Base-by-base conservation (phyloP, 2,113 vertebrate genomes). In the Brachirus orientalis region DNA sequence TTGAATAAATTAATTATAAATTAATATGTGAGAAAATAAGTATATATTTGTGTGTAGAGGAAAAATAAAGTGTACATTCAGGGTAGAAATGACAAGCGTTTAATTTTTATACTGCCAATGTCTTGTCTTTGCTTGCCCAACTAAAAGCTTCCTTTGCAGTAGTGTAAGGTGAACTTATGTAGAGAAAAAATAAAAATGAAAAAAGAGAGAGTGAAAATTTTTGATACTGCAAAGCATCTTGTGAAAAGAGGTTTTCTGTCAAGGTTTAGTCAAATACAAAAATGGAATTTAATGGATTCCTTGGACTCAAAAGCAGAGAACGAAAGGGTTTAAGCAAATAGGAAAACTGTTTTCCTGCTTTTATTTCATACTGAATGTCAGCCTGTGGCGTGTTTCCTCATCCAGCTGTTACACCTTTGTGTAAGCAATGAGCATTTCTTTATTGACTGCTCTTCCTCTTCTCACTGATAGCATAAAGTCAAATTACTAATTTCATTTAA, bases 261-360 rank as follows among this genome's bases (percentile, higher is more conserved):
- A 81, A 81, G 66, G 66, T 72, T 53, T 59, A 53, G 69, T 77
- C 52, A 75, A 47, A 72, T 33, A 46, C 37, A 64, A 10, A 79
- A 76, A 55, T 55, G 28, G 52, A 81, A 73, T 28, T 13, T 55
- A 69, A 85, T 82, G 64, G 53, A 58, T 69, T 76, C 22, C 19
- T 9, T 0, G 3, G 46, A 52, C 54, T 74, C 16, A 59, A 63
- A 74, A 57, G 56, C 43, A 12, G 33, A 18, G 45, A 12, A 10
- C 12, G 61, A 70, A 57, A 33, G 66, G 61, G 2, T 61, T 19
- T 28, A 38, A 7, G 36, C 53, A 55, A 36, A 53, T 13, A 52
- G n/a, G 1, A 7, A 59, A 68, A 43, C 40, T 0, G 40, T 43
- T 13, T 43, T 10, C 40, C 10, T 2, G 28, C 28, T 56, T 63